Conservation (phyloP, 2,888 invertebrate species). For the Unio delphinus region DNA sequence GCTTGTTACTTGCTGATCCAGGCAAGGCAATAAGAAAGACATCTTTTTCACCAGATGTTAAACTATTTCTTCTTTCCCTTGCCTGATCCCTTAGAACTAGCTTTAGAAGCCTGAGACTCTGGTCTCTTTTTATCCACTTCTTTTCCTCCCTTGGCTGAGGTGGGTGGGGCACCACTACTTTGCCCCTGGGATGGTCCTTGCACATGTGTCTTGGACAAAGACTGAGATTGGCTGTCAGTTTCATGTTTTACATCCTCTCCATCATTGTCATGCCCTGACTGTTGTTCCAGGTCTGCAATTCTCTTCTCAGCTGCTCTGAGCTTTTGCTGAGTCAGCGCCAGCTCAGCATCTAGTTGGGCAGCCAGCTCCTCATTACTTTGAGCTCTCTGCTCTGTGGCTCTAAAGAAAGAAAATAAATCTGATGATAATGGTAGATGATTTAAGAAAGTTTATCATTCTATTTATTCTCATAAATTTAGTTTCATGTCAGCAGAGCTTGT, state of each 20-base stretch:
- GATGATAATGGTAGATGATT: neutral
- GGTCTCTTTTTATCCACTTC: conserved; percentile 37
- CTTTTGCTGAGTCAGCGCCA: conserved; percentile 52
- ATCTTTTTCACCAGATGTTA: too few relatives aligned
- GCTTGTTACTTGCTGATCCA: too few relatives aligned
- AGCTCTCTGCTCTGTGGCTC: conserved; percentile 63
- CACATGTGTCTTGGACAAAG: conserved; percentile 17
- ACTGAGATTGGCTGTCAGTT: conserved; percentile 16
- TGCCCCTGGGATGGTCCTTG: conserved; percentile 30
- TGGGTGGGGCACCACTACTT: conserved; percentile 20
- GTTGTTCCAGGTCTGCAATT: conserved; percentile 28
- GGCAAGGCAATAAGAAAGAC: too few relatives aligned
- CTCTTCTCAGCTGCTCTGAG: conserved; percentile 53
- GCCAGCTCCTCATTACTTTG: conserved; percentile 61
- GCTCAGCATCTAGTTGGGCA: conserved; percentile 49
- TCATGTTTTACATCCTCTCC: conserved; percentile 16
- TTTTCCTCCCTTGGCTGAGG: conserved; percentile 27
- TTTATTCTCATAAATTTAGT: neutral
- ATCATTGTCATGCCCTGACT: conserved; percentile 10
- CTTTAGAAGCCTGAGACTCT: conserved; percentile 36
- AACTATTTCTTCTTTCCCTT: conserved; percentile 30
- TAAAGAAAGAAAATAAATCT: conserved; percentile 17
- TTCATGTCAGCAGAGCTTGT: too few relatives aligned
- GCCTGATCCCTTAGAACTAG: conserved; percentile 26
- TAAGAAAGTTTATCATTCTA: neutral